Base-by-base conservation (phyloP, 2,797 vertebrate species). In the Hoplostethus mediterraneus region DNA sequence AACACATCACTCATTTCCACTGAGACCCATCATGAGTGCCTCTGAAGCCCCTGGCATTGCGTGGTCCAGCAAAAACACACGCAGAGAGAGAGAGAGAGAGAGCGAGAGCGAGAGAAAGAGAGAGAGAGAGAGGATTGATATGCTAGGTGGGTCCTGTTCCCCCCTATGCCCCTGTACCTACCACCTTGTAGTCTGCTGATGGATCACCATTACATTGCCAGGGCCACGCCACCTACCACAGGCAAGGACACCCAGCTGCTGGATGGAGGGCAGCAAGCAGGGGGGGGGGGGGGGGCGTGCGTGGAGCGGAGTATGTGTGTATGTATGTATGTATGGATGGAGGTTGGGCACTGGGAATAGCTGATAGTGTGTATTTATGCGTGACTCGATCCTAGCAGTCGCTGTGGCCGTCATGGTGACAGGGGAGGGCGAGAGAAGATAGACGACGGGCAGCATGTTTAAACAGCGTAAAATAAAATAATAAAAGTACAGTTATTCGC, bases 1-100 rank as follows among this genome's bases (percentile, higher is more conserved):
- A 86, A 73, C 63, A 80, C 69, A 82, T 87, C 88, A 80, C 78
- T 90, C 86, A 90, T 89, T 81, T 76, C 79, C 81, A 84, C 72
- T 6, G 71, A 89, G 85, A 80, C 73, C 85, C 87, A 78, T 82
- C 66, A 61, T 66, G 75, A 61, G 59, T 89, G 73, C 86, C 87
- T 70, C 79, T 81, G 66, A 87, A 90, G 85, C 79, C 77, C 55
- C 61, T 64, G 73, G 81, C 75, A 64, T 51, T 51, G 67, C 68
- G 69, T 10, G 54, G 66, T 78, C 65, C 70, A 71, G 67, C 48
- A 52, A 71, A 62, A 70, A 65, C 74, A 62, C 70, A 81, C 45
- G 59, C 31, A 59, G 9, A 56, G 56, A n/a, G 2, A 25, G 66
- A 73, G 16, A 58, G 28, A 56, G 21, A 69, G 28, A 1, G 28